Base-by-base conservation (phyloP, 1,140 invertebrate genomes). In the Scylla paramamosain region DNA sequence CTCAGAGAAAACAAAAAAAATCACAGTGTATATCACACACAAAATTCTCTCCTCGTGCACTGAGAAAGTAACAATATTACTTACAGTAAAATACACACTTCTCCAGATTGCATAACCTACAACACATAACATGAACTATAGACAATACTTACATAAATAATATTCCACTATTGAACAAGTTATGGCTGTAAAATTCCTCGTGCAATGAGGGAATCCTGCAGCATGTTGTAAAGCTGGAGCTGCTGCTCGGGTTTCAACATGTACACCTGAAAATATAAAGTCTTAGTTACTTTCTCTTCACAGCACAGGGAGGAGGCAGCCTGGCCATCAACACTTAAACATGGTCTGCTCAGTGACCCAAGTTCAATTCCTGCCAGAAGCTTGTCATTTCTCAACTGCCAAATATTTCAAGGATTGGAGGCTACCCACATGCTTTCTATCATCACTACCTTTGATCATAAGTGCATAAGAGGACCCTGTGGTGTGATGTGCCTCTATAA, bases 201-300 rank as follows among this genome's bases (percentile, higher is more conserved):
- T 28, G 91, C 94, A 95, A 95, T 95, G 39, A 95, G 94, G 8
- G 94, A 95, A 86, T 95, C 94, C 28, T 95, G 94, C 14, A 95
- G 84, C 12, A 95, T 86, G 59, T 95, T 95, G 91, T 95, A 95
- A 14, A 95, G 32, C 59, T 95, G 94, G 1, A 95, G 84, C 82
- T 95, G 94, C 12, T 95, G 94, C 31, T 95, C 94, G 16, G 94
- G 94, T 45, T 92, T 95, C 91, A 95, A 45, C 91, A 95, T 92
- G 52, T 95, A 95, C 20, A 95, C 94, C 94, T 95, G 93, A 28
- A 94, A 94, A 90, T 28, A 45, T 28, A 39, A n/a, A 28, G 4
- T 14, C 59, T 25, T 39, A 16, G 29, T 67, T 67, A 59, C 29
- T 12, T n/a, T 67, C 4, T 29, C 31, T 39, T 1, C 1, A 25